Evolutionary conservation across 2,113 vertebrate genomes (phyloP).

Genomic region (Opisthocomus hoazin): DNA sequence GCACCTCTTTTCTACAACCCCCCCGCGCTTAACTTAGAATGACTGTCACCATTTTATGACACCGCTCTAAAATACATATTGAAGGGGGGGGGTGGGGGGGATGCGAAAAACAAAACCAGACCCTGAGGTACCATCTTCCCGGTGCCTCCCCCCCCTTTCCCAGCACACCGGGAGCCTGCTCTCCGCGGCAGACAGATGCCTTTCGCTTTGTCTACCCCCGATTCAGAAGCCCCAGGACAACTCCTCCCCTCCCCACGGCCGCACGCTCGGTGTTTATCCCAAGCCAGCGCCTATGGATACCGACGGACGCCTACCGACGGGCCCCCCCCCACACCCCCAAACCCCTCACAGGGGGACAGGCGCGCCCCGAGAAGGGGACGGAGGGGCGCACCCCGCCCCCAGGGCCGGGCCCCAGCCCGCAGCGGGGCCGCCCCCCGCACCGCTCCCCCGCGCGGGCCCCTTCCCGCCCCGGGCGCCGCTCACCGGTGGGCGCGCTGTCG

Average conservation of each 20-base stretch:
- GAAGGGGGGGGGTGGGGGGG: rapidly evolving
- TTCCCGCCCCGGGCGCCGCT: not conserved
- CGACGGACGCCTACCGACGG: not conserved
- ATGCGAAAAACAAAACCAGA: not conserved
- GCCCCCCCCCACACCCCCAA: too few relatives aligned
- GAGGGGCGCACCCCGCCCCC: not conserved
- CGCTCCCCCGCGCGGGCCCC: not conserved
- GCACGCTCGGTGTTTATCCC: rapidly evolving
- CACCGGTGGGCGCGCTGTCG: slow-evolving; percentile 97
- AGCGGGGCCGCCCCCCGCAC: not conserved
- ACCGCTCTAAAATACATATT: not conserved
- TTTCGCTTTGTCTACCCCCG: not conserved
- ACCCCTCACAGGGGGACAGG: not conserved
- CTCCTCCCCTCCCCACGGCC: not conserved
- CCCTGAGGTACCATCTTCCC: not conserved
- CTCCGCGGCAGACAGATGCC: not conserved
- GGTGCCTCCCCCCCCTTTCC: not conserved
- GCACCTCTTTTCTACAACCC: not conserved
- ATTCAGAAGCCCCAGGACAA: not conserved
- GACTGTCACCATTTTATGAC: not conserved
- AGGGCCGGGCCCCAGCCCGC: too few relatives aligned
- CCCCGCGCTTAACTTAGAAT: too few relatives aligned
- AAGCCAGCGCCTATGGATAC: rapidly evolving
- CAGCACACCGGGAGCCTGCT: not conserved
- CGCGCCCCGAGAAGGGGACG: not conserved